Conservation (phyloP, 2,888 invertebrate genomes). For the Dolichopus griseipennis region DNA sequence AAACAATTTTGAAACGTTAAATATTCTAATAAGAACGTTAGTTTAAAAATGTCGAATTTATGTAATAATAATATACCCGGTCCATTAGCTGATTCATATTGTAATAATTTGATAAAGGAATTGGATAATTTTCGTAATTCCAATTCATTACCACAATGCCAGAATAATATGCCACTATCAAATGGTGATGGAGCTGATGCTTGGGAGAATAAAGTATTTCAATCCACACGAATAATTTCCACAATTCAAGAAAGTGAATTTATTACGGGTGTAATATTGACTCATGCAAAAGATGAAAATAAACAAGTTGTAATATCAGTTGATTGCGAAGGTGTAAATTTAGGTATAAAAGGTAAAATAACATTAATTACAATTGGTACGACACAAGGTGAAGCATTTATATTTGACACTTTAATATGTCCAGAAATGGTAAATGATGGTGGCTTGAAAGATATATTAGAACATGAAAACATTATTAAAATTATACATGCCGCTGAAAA, state of each 20-base stretch:
- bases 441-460: conserved; percentile 69
- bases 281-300: conserved; percentile 41
- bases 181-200: too few relatives aligned
- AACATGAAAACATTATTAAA: conserved; percentile 73
- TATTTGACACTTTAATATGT: conserved; percentile 80
- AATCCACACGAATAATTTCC: conserved; percentile 72
- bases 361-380: conserved; percentile 81
- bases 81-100: too few relatives aligned
- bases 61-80: too few relatives aligned
- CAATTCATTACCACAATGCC: too few relatives aligned
- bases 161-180: too few relatives aligned
- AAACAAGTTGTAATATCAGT: conserved; percentile 63
- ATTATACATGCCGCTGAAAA: conserved; percentile 88
- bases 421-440: conserved; percentile 69
- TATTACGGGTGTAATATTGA: conserved; percentile 64
- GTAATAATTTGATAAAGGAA: too few relatives aligned
- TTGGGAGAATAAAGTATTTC: conserved; percentile 56
- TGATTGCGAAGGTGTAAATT: conserved; percentile 88
- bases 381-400: conserved; percentile 69
- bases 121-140: too few relatives aligned
- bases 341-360: conserved; percentile 79
- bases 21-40: too few relatives aligned
- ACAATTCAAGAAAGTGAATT: conserved; percentile 68
- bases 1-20: too few relatives aligned
- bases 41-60: too few relatives aligned